A percentile compares a stretch with the other conserved stretches of the same genome.
Conservation (phyloP, 2,113 vertebrate genomes). For the Haplochromis vanheusdeni region DNA sequence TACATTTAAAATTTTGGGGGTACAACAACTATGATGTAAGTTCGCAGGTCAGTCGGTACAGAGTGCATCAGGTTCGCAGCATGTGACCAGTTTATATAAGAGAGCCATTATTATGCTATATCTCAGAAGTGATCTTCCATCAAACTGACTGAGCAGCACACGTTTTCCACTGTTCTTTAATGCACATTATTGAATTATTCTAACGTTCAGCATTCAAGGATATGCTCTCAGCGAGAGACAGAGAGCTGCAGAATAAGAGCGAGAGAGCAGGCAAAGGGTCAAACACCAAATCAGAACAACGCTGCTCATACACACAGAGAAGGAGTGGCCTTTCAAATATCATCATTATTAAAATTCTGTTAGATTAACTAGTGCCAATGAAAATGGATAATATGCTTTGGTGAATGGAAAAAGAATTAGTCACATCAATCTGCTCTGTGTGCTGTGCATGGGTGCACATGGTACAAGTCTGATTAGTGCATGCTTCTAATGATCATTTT, state of each 20-base stretch:
- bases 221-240: neutral
- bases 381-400: neutral
- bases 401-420: neutral
- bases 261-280: neutral
- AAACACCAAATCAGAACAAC: neutral
- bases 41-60: neutral
- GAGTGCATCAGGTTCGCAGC: neutral
- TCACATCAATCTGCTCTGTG: neutral
- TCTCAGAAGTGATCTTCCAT: neutral
- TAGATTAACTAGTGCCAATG: neutral
- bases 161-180: neutral
- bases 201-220: neutral
- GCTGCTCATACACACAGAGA: neutral
- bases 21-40: conserved; percentile 9
- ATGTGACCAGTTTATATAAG: neutral
- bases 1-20: neutral
- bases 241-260: neutral
- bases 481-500: neutral
- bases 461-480: neutral
- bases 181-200: neutral
- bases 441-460: neutral
- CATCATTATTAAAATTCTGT: neutral
- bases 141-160: neutral
- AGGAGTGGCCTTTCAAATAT: neutral
- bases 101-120: neutral